A percentile compares a stretch with the other conserved stretches of the same genome.
Evolutionary conservation across 1,140 invertebrate species (phyloP).

Genomic region (Andrena cerasifolii): DNA sequence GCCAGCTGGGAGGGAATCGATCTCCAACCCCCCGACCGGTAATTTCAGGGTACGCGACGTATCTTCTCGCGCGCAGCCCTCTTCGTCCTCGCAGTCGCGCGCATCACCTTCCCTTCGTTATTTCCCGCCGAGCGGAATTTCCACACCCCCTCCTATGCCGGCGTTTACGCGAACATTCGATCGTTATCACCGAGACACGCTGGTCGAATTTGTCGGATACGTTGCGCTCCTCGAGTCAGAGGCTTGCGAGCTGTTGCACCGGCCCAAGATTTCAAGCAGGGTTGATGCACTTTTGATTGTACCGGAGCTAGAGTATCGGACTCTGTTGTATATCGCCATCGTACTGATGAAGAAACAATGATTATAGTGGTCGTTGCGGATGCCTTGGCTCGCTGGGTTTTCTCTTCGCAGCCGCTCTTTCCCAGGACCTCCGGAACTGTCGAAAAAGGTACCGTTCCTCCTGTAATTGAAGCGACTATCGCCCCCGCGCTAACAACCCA

Average conservation of each 20-base stretch:
- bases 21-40: not conserved
- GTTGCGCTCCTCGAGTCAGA: not conserved
- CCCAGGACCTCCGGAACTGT: not conserved
- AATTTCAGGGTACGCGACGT: conserved; percentile 35
- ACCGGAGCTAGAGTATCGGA: too few relatives aligned
- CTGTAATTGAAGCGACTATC: not conserved
- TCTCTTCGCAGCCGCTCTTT: not conserved
- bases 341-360: too few relatives aligned
- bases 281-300: too few relatives aligned
- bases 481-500: not conserved
- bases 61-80: not conserved
- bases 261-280: too few relatives aligned
- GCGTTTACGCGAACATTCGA: conserved; percentile 8
- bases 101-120: not conserved
- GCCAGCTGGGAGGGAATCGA: conserved; percentile 22
- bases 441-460: not conserved
- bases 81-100: too few relatives aligned
- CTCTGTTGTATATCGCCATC: too few relatives aligned
- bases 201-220: not conserved
- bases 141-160: not conserved
- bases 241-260: too few relatives aligned
- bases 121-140: conserved; percentile 9
- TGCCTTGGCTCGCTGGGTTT: not conserved
- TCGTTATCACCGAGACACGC: not conserved
- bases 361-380: too few relatives aligned